phyloP scores from a whole-genome alignment of 2,888 invertebrate species.

The Tortricodes alternella region DNA sequence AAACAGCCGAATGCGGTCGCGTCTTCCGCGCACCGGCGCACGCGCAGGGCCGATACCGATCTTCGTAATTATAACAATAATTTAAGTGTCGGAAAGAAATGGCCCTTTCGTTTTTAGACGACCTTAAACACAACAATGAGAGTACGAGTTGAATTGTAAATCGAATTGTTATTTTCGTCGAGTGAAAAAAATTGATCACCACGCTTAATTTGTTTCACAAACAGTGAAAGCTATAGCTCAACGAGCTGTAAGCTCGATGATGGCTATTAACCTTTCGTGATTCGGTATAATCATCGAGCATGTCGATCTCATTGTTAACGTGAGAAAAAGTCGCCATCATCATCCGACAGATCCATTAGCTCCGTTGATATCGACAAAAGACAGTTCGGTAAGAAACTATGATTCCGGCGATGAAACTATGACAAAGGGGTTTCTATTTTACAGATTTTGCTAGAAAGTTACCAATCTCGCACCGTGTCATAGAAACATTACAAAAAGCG shows the following conservation, averaged over 20 bases:
- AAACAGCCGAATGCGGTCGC: constrained; percentile 40
- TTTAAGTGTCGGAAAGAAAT: constrained; percentile 18
- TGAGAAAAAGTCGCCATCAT: constrained; percentile 23
- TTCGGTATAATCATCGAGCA: constrained; percentile 21
- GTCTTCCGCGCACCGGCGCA: constrained; percentile 42
- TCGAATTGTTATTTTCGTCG: constrained; percentile 3
- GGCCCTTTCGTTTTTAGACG: constrained; percentile 25
- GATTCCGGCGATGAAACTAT: background rate
- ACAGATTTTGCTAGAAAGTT: constrained; percentile 27
- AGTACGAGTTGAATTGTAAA: background rate
- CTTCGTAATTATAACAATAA: constrained; percentile 19
- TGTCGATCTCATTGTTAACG: constrained; percentile 30
- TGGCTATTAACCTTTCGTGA: constrained; percentile 28
- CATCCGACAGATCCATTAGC: constrained; percentile 25
- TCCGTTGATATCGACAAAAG: constrained; percentile 25
- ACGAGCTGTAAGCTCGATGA: constrained; percentile 19
- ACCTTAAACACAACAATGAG: constrained; percentile 18
- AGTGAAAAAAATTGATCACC: background rate
- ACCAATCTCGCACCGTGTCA: constrained; percentile 10
- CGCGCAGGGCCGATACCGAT: constrained; percentile 22
- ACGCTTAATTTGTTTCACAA: constrained; percentile 7
- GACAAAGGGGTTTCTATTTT: constrained; percentile 27
- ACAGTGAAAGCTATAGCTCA: constrained; percentile 25
- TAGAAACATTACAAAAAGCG: constrained; percentile 8
- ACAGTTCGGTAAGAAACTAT: constrained; percentile 17